Base-by-base conservation (phyloP, 2,113 vertebrate genomes). In the Ondatra zibethicus region DNA sequence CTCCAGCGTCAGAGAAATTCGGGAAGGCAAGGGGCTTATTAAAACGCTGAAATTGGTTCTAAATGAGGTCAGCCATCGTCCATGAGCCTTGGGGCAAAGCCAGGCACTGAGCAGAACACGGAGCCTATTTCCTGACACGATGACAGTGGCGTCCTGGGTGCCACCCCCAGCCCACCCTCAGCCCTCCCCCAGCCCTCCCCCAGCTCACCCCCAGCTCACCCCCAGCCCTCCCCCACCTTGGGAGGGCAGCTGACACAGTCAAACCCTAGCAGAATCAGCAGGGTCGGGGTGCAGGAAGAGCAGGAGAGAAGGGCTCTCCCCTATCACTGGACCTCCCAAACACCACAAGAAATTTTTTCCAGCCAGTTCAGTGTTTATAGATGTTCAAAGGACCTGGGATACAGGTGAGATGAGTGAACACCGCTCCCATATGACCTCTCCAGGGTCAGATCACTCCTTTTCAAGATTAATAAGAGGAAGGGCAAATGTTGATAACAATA, bases 11-110 rank as follows among this genome's bases (percentile, higher is more conserved):
- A 25, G 63, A 12, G 81, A n/a, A 84, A 36, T 4, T 3, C 23
- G 0, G 63, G 16, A 4, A 52, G 17, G 73, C 77, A 84, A 87
- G 91, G 92, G 96, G 97, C 97, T 96, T 68, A 91, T 97, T 92
- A 93, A 96, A 63, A 92, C 0, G 27, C 97, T 3, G 90, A 80
- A 65, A 77, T 17, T 47, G 88, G 88, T n/a, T 95, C 93, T 75
- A 58, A 95, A 96, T 13, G 84, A 96, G 96, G 96, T 76, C 96
- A 90, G 97, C 93, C 45, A 4, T 75, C 61, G 4, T 75, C 66
- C 3, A 52, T 29, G 91, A 0, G 31, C 89, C 89, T 76, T 80
- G 97, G 97, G 68, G 47, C 36, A 11, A n/a, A 70, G 95, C 94
- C 94, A 95, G 96, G 89, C 19, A 0, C 45, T 10, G 45, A 86